Base-by-base conservation (phyloP, 2,113 vertebrate species). In the Maccullochella peelii region DNA sequence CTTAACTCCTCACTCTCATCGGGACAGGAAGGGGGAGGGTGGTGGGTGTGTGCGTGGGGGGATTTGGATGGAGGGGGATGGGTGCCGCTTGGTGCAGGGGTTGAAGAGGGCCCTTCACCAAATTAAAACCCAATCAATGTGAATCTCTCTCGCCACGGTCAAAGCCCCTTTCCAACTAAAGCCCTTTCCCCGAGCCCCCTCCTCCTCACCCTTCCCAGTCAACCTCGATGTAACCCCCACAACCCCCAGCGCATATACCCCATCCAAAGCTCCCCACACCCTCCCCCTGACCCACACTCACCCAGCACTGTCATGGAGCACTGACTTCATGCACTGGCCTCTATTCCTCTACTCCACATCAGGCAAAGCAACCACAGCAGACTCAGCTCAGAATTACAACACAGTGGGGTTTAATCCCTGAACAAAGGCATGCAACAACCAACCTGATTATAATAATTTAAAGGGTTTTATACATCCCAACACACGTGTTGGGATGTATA, bases 61-160 rank as follows among this genome's bases (percentile, higher is more conserved):
- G 72, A 49, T 73, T 77, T 78, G 62, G 38, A 57, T 27, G n/a
- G 10, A 42, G 65, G 82, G 78, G 86, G 79, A 80, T 81, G 85
- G 88, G 84, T 80, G 86, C 86, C 38, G 78, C 59, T 83, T 30
- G 66, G 36, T 49, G 74, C 47, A 44, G 71, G 65, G 77, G 50
- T 77, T 83, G 52, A 88, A 68, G 73, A 73, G 83, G 77, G 72
- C 50, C 73, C 83, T 87, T 73, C 44, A 86, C 67, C 85, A 93
- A 91, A 94, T 92, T 91, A 92, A 93, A 93, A 91, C 83, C 84
- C 88, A 94, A 92, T 94, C 92, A 93, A 91, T 93, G 88, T 67
- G 78, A 88, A 86, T 88, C 82, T 86, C 86, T 79, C 75, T 77
- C 40, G 0, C 49, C 82, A 72, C 16, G n/a, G 84, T 80, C 87